These are phyloP conservation scores for Sitophilus oryzae DNA, from an alignment of 1,140 invertebrate genomes.

Conservation along the genomic window DNA sequence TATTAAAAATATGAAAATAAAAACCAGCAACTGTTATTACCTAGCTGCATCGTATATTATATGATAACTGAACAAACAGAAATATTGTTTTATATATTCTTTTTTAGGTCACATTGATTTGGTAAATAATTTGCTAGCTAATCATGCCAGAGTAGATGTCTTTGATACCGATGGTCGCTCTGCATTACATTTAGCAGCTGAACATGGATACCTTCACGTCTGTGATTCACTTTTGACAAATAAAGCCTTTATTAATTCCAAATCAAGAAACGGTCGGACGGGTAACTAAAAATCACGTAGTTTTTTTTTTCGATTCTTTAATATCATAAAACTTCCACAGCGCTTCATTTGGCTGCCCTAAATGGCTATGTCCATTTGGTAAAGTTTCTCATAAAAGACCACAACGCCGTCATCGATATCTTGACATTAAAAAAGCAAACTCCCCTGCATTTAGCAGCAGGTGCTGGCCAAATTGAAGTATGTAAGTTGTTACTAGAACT, in stretches of 20 bases:
- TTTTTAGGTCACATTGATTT: slow-evolving; percentile 69
- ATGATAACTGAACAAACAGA: no score
- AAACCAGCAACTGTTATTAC: no score
- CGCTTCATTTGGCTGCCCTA: slow-evolving; percentile 84
- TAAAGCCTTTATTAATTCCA: slow-evolving; percentile 98
- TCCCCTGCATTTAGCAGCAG: slow-evolving; percentile 82
- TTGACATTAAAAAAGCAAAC: slow-evolving; percentile 87
- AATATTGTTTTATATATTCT: no score
- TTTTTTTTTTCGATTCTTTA: not conserved
- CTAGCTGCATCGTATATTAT: no score
- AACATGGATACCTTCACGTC: slow-evolving; percentile 86
- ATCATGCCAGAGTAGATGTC: slow-evolving; percentile 95
- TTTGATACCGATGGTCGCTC: slow-evolving; percentile 95
- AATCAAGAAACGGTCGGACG: slow-evolving; percentile 76
- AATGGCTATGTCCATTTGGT: slow-evolving; percentile 89
- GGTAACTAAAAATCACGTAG: slow-evolving; percentile 2
- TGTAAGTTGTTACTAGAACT: slow-evolving; percentile 90
- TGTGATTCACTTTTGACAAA: slow-evolving; percentile 92
- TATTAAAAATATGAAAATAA: no score
- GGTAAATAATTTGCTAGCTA: slow-evolving; percentile 77
- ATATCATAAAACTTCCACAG: slow-evolving; percentile 32
- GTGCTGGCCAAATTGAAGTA: slow-evolving; percentile 90
- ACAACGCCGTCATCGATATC: slow-evolving; percentile 91
- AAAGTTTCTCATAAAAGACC: slow-evolving; percentile 85
- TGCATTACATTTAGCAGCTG: slow-evolving; percentile 90